Percentiles rank a stretch among this genome's conserved stretches.
Conservation (phyloP, 1,140 invertebrate species). For the Heliconius hermathena region DNA sequence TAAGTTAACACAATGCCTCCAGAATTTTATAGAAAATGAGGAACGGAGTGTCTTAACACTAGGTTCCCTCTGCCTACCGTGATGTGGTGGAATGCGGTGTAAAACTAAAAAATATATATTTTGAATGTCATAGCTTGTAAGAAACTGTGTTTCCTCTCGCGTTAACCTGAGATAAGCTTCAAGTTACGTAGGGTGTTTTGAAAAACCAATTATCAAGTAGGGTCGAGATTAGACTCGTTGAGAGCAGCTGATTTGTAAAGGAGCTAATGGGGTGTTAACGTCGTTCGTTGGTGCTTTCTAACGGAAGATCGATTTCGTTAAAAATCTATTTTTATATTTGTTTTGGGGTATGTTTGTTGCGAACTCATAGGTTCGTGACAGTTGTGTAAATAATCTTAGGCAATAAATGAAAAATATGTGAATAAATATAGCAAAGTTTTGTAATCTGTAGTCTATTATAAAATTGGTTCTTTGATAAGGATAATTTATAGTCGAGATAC, state of each 20-base stretch:
- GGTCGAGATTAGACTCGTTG: slow-evolving; percentile 24
- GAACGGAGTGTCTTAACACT: no score
- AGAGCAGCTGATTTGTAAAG: slow-evolving; percentile 38
- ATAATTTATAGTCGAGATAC: no score
- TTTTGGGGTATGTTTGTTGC: background rate
- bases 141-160: slow-evolving; percentile 43
- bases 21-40: no score
- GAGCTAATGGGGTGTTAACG: slow-evolving; percentile 38
- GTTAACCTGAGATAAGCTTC: slow-evolving; percentile 53
- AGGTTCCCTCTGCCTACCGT: no score
- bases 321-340: background rate
- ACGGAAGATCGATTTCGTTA: slow-evolving; percentile 19
- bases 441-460: no score
- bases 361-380: background rate
- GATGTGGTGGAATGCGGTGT: no score
- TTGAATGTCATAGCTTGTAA: background rate
- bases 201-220: slow-evolving; percentile 54
- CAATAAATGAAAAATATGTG: no score
- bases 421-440: no score
- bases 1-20: no score
- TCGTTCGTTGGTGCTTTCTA: slow-evolving; percentile 17
- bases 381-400: background rate
- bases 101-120: background rate
- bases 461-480: no score
- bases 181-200: slow-evolving; percentile 50